Evolutionary conservation across 2,797 vertebrate genomes (phyloP).

Genomic region (Channa striata): DNA sequence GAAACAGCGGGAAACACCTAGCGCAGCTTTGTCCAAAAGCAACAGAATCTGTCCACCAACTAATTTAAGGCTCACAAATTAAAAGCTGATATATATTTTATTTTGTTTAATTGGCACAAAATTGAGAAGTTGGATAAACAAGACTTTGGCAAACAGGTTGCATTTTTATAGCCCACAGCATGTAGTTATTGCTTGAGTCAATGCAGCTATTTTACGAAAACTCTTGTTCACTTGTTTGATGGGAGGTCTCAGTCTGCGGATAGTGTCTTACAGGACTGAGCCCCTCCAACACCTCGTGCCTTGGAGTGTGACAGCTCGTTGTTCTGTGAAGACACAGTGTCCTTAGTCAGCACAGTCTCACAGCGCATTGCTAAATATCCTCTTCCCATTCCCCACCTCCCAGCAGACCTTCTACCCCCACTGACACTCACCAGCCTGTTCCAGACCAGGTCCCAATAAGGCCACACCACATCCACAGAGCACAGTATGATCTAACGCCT

Average conservation of each 20-base stretch:
- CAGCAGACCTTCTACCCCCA: conserved; percentile 42
- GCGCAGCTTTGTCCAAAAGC: too few species aligned
- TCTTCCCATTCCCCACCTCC: conserved; percentile 63
- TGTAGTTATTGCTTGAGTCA: not conserved
- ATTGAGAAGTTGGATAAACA: too few species aligned
- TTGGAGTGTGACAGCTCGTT: conserved; percentile 48
- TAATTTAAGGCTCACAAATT: too few species aligned
- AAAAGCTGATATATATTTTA: too few species aligned
- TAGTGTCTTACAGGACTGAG: not conserved
- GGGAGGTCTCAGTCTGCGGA: conserved; percentile 23
- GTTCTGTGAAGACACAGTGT: conserved; percentile 66
- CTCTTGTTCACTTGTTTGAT: not conserved
- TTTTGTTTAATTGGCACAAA: too few species aligned
- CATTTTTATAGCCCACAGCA: not conserved
- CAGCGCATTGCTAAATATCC: conserved; percentile 74
- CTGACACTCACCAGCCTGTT: conserved; percentile 19
- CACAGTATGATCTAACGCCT: conserved; percentile 49
- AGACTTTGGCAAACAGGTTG: too few species aligned
- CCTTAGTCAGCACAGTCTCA: conserved; percentile 70
- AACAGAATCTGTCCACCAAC: too few species aligned
- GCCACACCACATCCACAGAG: conserved; percentile 21
- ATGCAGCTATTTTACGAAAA: not conserved
- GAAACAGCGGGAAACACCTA: too few species aligned
- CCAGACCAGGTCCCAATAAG: conserved; percentile 42
- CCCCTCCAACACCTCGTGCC: conserved; percentile 22